Percentiles rank a stretch among this genome's conserved stretches.
Conservation (phyloP, 2,888 invertebrate species). For the Saturnia japonica region DNA sequence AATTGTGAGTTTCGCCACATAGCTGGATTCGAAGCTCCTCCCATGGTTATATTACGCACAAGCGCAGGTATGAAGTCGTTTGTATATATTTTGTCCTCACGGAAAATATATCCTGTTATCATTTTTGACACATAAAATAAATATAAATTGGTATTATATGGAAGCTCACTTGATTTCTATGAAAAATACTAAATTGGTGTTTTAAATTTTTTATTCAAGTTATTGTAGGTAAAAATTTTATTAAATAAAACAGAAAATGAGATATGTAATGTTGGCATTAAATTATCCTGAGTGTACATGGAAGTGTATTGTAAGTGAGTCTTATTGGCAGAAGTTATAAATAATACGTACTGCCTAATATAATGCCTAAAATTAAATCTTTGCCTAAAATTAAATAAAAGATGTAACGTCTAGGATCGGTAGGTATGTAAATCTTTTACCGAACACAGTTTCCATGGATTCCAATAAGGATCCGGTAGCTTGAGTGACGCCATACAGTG, state of each 20-base stretch:
- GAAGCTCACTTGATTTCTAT: neutral
- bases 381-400: neutral
- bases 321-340: too few relatives aligned
- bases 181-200: neutral
- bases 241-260: too few relatives aligned
- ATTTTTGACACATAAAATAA: neutral
- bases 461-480: conserved; percentile 60
- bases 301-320: too few relatives aligned
- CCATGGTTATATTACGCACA: conserved; percentile 29
- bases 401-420: neutral
- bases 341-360: too few relatives aligned
- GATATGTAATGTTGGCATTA: too few relatives aligned
- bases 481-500: conserved; percentile 56
- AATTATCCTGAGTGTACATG: too few relatives aligned
- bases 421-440: conserved; percentile 37
- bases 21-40: conserved; percentile 29
- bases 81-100: conserved; percentile 49
- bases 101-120: conserved; percentile 60
- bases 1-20: conserved; percentile 49
- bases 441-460: conserved; percentile 54
- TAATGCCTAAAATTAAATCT: neutral
- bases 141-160: neutral
- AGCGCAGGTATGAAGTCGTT: conserved; percentile 68
- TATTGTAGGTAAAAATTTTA: too few relatives aligned
- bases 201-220: too few relatives aligned